Evolutionary conservation across 1,140 invertebrate genomes (phyloP).

Genomic region (Calliopsis andreniformis): DNA sequence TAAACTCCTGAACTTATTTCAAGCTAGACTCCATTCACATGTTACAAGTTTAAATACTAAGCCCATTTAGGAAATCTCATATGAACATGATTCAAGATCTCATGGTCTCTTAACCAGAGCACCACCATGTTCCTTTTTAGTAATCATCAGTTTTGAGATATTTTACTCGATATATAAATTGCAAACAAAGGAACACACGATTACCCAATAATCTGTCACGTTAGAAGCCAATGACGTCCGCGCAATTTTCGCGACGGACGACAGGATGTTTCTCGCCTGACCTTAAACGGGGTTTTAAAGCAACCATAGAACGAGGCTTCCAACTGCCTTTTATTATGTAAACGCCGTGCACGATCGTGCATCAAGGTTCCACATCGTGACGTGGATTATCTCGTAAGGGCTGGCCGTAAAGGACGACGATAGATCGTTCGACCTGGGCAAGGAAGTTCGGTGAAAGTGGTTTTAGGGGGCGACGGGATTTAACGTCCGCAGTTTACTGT

Average conservation of each 20-base stretch:
- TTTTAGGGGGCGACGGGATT: constrained; percentile 63
- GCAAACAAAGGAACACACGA: too few species aligned
- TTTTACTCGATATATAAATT: too few species aligned
- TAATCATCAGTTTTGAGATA: too few species aligned
- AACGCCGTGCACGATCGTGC: constrained; percentile 43
- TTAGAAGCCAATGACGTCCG: too few species aligned
- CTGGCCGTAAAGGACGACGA: constrained; percentile 53
- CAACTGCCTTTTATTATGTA: constrained; percentile 52
- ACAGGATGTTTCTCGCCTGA: constrained; percentile 17
- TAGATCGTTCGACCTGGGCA: constrained; percentile 55
- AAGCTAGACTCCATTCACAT: too few species aligned
- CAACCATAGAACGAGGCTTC: constrained; percentile 13
- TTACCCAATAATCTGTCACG: too few species aligned
- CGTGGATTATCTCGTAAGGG: constrained; percentile 63
- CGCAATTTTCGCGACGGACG: constrained; percentile 17
- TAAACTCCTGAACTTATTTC: too few species aligned
- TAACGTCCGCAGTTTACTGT: constrained; percentile 61
- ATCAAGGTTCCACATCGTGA: constrained; percentile 44
- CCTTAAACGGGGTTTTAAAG: constrained; percentile 49
- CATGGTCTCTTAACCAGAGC: too few species aligned
- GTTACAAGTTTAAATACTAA: too few species aligned
- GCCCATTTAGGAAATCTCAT: too few species aligned
- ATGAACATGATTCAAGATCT: too few species aligned
- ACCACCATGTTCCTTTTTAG: too few species aligned
- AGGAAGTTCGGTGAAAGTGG: constrained; percentile 66